Percentiles rank a stretch among this genome's conserved stretches.
These are phyloP conservation scores for Hypomecis punctinalis DNA, from an alignment of 2,888 invertebrate species.

Conservation along the genomic window DNA sequence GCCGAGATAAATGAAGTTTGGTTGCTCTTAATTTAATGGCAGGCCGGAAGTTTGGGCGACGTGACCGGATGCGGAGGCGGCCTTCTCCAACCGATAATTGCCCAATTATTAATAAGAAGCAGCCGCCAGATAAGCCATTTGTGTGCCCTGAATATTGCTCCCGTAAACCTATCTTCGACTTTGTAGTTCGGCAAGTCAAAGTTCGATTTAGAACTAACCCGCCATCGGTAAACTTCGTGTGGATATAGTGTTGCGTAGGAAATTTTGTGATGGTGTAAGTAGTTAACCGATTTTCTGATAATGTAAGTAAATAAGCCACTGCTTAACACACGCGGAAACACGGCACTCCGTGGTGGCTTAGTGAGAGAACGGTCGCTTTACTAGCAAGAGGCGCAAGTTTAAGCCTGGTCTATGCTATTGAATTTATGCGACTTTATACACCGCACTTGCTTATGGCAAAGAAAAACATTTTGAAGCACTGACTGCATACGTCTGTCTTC, in stretches of 20 bases:
- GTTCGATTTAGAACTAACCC: conserved; percentile 22
- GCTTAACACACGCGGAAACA: too few species aligned
- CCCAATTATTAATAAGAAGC: conserved; percentile 62
- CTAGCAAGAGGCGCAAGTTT: too few species aligned
- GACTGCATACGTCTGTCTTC: too few species aligned
- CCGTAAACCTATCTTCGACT: conserved; percentile 33
- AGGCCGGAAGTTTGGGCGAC: conserved; percentile 75
- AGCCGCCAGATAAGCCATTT: conserved; percentile 40
- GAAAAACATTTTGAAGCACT: too few species aligned
- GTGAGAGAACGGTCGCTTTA: too few species aligned
- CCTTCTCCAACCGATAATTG: conserved; percentile 66
- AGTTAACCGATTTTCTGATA: not conserved
- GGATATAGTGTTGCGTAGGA: conserved; percentile 12
- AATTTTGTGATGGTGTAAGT: not conserved
- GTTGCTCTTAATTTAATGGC: conserved; percentile 82
- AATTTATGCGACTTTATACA: too few species aligned
- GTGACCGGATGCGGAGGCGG: conserved; percentile 67
- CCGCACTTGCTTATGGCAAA: too few species aligned
- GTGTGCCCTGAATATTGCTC: conserved; percentile 35
- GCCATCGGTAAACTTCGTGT: conserved; percentile 11
- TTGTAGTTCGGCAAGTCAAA: conserved; percentile 35
- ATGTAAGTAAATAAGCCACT: not conserved
- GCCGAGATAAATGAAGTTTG: conserved; percentile 83
- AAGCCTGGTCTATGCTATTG: too few species aligned
- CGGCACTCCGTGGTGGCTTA: too few species aligned